Evolutionary conservation across 2,888 invertebrate species (phyloP).

Genomic region (Rotaria socialis): DNA sequence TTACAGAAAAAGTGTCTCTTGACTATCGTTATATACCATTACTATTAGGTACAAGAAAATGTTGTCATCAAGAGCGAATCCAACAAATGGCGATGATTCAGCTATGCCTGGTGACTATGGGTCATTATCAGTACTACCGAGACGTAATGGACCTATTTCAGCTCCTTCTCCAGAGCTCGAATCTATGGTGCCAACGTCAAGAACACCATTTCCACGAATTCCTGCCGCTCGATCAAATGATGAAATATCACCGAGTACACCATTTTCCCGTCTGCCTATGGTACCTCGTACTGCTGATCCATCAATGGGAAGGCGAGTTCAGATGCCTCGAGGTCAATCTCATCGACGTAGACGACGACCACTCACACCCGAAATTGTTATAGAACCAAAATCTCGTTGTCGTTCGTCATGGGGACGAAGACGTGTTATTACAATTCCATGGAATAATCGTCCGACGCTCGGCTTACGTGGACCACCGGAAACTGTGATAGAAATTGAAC

Average conservation of each 20-base stretch:
- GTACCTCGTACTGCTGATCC: neutral
- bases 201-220: neutral
- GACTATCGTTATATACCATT: neutral
- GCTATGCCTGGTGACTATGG: neutral
- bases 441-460: neutral
- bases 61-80: neutral
- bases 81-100: neutral
- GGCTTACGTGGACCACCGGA: neutral
- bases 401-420: neutral
- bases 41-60: neutral
- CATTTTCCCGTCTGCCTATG: neutral
- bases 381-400: neutral
- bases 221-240: neutral
- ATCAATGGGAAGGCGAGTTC: neutral
- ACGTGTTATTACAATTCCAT: neutral
- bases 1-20: neutral
- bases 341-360: neutral
- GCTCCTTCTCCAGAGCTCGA: neutral
- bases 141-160: neutral
- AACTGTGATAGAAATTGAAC: constrained; percentile 8
- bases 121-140: neutral
- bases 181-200: neutral
- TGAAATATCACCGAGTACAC: neutral
- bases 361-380: neutral
- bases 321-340: neutral